Evolutionary conservation across 2,113 vertebrate genomes (phyloP).

Genomic region (Tachysurus fulvidraco): DNA sequence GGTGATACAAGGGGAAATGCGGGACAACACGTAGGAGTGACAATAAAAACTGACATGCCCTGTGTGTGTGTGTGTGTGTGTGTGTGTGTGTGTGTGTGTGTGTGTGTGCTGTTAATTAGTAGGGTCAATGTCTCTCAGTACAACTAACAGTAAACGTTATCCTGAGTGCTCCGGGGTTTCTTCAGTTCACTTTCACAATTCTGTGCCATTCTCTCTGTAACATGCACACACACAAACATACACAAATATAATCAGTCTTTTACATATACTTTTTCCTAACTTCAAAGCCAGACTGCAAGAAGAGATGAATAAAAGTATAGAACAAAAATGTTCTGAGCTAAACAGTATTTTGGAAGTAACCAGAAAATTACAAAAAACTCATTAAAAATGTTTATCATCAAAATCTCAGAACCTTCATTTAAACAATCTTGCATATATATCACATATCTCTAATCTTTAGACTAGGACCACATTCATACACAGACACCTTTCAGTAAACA

Average conservation of each 20-base stretch:
- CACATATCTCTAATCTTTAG: background rate
- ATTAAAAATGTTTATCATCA: background rate
- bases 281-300: background rate
- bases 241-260: background rate
- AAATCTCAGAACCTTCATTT: background rate
- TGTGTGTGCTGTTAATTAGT: slow-evolving; percentile 16
- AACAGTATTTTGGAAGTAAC: background rate
- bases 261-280: background rate
- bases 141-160: slow-evolving; percentile 8
- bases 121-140: slow-evolving; percentile 37
- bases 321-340: background rate
- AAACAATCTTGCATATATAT: background rate
- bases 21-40: background rate
- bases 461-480: background rate
- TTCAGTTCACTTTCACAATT: background rate
- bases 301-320: background rate
- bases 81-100: slow-evolving; percentile 21
- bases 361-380: background rate
- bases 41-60: background rate
- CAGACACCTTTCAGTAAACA: background rate
- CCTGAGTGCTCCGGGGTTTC: slow-evolving; percentile 22
- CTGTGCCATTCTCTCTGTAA: background rate
- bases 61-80: slow-evolving; percentile 32
- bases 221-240: background rate
- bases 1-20: background rate